Evolutionary conservation across 2,888 invertebrate species (phyloP).

Genomic region (Norana najaformis): DNA sequence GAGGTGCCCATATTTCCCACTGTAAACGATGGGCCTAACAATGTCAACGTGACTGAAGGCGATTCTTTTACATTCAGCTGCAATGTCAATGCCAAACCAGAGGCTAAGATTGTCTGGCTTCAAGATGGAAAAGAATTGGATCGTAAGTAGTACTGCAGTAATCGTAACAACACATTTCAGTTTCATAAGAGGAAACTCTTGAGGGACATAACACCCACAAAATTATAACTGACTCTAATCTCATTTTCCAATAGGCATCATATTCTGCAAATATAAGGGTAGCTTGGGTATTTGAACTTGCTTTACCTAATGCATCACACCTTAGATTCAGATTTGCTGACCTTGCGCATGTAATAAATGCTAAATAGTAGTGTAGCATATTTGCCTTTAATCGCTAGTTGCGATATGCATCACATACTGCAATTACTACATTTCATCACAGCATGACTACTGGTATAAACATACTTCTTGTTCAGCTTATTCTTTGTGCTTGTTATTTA

Average conservation of each 20-base stretch:
- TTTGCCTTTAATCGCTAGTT: background rate
- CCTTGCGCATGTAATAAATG: no score
- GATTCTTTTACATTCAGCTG: conserved; percentile 3
- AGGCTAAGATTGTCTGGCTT: conserved; percentile 16
- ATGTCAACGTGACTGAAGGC: conserved; percentile 26
- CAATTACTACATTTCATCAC: background rate
- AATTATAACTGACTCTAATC: no score
- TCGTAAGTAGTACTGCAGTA: background rate
- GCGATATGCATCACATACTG: background rate
- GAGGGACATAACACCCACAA: background rate
- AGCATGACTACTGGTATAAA: no score
- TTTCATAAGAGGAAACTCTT: background rate
- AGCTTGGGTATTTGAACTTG: background rate
- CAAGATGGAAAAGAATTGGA: conserved; percentile 19
- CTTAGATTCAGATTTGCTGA: no score
- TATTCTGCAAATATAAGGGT: background rate
- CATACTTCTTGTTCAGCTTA: no score
- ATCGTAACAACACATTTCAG: no score
- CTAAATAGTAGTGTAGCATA: no score
- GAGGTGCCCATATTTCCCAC: background rate
- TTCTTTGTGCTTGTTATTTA: no score
- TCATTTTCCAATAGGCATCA: no score
- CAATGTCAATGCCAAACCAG: conserved; percentile 25
- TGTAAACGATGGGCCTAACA: background rate
- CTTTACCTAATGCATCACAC: no score